Base-by-base conservation (phyloP, 2,797 vertebrate species). In the Falco concolor region DNA sequence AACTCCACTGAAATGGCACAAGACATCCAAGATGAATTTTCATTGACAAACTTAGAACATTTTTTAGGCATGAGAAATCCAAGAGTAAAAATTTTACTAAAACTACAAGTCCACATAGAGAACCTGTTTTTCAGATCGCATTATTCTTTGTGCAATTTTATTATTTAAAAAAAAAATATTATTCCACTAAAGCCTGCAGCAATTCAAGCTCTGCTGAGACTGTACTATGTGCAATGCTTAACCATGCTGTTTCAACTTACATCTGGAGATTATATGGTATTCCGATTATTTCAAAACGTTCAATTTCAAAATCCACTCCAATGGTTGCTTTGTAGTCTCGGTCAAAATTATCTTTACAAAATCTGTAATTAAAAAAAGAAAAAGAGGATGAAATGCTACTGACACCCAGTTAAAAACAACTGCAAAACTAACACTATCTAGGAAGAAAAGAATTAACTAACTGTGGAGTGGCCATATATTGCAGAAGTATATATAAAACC, bases 281-380 rank as follows among this genome's bases (percentile, higher is more conserved):
- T 63, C 99, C 99, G 19, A 97, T 97, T 19, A 99, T 97, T 96
- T 99, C 98, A 96, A 99, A 99, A 70, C 98, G 97, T 96, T 99
- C 99, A 0, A 99, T 99, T 97, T 99, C 99, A 96, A 99, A 99
- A 97, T 99, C 99, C 20, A 99, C 99, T 25, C 99, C 99, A 5
- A 99, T 99, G 21, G 99, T 99, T 7, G 99, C 99, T 96, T 99
- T 99, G 95, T 99, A 99, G 96, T 99, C 98, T 50, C 98, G 98
- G 90, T 99, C 98, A 96, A 99, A 99, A n/a, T 93, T 95, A 59
- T 98, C 98, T 96, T 99, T 99, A 97, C 99, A 99, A 96, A 99
- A 99, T 94, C 99, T 99, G 95, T 12, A 85, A 88, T 63, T 14
- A 15, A 74, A 74, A 64, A 23, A 2, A 9, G 13, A 2, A 9